phyloP scores from a whole-genome alignment of 1,140 invertebrate species.

The Copidosoma floridanum region DNA sequence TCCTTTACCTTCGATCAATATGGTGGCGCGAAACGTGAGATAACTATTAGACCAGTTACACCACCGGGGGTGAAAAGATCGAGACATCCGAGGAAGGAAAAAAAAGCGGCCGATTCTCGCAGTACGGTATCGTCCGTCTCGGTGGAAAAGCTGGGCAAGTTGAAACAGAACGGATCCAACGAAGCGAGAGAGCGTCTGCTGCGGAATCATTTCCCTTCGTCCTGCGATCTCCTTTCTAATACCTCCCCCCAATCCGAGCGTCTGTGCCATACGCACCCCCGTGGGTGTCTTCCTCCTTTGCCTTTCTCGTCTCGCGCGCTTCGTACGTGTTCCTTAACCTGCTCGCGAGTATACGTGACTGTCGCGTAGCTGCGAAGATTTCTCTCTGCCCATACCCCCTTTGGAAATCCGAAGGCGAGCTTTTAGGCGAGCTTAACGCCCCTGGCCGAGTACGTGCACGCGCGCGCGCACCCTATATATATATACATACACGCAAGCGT shows the following conservation, averaged over 20 bases:
- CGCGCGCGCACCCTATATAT: not conserved
- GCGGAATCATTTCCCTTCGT: not conserved
- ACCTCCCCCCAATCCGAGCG: constrained; percentile 26
- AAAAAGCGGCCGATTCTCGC: no score
- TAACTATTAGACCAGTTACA: no score
- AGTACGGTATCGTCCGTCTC: not conserved
- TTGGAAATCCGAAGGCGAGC: constrained; percentile 31
- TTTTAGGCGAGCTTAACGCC: constrained; percentile 30
- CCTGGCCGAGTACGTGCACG: no score
- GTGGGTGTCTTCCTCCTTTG: constrained; percentile 26
- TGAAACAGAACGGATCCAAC: constrained; percentile 45
- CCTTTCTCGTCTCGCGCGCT: constrained; percentile 23
- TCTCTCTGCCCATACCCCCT: not conserved
- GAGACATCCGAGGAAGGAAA: no score
- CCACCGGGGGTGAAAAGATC: constrained; percentile 8
- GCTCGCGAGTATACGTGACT: constrained; percentile 53
- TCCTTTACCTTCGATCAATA: no score
- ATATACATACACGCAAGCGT: no score
- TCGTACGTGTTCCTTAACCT: constrained; percentile 47
- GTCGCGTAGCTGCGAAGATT: constrained; percentile 2
- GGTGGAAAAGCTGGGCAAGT: constrained; percentile 29
- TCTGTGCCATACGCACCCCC: no score
- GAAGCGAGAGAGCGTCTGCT: constrained; percentile 17
- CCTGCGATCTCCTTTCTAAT: not conserved
- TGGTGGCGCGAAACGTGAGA: not conserved